phyloP scores from a whole-genome alignment of 2,113 vertebrate species.

The Rhea americana region DNA sequence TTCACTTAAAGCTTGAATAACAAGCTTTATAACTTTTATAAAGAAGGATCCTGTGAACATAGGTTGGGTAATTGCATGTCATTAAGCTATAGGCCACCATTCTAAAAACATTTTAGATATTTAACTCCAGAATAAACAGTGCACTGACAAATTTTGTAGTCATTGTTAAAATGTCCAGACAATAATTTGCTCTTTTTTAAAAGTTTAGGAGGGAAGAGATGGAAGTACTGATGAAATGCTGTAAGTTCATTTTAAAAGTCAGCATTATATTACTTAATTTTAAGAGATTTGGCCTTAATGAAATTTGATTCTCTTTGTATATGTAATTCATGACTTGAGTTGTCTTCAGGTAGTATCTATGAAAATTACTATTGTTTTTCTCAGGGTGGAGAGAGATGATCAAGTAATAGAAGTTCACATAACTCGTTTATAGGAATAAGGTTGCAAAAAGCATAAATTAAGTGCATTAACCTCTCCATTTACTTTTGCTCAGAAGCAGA shows the following conservation, averaged over 20 bases:
- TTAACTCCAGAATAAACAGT: background rate
- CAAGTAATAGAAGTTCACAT: background rate
- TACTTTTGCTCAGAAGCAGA: background rate
- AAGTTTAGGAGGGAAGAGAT: background rate
- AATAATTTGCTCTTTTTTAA: background rate
- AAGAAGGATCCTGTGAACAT: background rate
- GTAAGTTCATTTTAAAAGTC: background rate
- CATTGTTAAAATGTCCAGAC: background rate
- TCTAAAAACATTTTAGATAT: background rate
- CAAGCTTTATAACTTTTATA: background rate
- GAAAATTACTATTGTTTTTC: background rate
- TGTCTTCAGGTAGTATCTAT: background rate
- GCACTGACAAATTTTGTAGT: background rate
- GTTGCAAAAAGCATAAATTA: background rate
- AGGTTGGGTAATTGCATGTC: background rate
- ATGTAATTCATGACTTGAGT: background rate
- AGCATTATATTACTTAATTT: background rate
- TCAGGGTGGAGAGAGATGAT: too few species aligned
- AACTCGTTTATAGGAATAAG: background rate
- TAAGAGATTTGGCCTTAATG: background rate
- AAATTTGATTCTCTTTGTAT: rapidly evolving
- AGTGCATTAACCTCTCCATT: background rate
- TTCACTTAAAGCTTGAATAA: background rate
- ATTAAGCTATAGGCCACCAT: background rate
- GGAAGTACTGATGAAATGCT: background rate